phyloP scores from a whole-genome alignment of 2,888 invertebrate genomes.

The Acanthoscelides obtectus region DNA sequence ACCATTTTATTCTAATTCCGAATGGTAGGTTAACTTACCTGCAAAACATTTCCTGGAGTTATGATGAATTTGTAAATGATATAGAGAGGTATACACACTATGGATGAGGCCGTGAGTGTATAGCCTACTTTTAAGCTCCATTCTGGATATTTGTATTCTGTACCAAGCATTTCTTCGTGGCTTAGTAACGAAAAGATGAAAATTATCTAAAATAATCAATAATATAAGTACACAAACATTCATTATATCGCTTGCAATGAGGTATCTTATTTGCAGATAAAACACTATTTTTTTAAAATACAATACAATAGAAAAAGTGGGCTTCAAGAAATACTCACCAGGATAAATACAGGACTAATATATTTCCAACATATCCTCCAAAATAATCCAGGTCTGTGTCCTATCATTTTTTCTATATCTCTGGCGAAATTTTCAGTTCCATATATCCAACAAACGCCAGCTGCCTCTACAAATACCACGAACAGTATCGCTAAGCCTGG shows the following conservation, averaged over 20 bases:
- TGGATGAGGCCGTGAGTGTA: slow-evolving; percentile 77
- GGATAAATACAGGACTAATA: slow-evolving; percentile 78
- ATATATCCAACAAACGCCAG: slow-evolving; percentile 87
- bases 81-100: slow-evolving; percentile 80
- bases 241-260: neutral
- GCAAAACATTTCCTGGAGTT: slow-evolving; percentile 58
- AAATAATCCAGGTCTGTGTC: slow-evolving; percentile 69
- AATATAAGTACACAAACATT: neutral
- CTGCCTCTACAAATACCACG: slow-evolving; percentile 87
- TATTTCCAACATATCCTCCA: slow-evolving; percentile 85
- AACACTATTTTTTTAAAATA: neutral
- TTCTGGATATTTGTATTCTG: slow-evolving; percentile 68
- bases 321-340: slow-evolving; percentile 50
- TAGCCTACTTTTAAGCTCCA: slow-evolving; percentile 82
- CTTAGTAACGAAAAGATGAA: slow-evolving; percentile 79
- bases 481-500: slow-evolving; percentile 83
- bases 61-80: slow-evolving; percentile 71
- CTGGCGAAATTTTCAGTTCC: slow-evolving; percentile 76
- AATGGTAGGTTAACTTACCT: slow-evolving; percentile 45
- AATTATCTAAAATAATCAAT: slow-evolving; percentile 55
- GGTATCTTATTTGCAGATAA: neutral
- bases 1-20: too few relatives aligned
- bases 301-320: neutral
- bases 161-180: slow-evolving; percentile 75
- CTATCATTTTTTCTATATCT: slow-evolving; percentile 81